Base-by-base conservation (phyloP, 2,888 invertebrate species). In the Lysandra bellargus region DNA sequence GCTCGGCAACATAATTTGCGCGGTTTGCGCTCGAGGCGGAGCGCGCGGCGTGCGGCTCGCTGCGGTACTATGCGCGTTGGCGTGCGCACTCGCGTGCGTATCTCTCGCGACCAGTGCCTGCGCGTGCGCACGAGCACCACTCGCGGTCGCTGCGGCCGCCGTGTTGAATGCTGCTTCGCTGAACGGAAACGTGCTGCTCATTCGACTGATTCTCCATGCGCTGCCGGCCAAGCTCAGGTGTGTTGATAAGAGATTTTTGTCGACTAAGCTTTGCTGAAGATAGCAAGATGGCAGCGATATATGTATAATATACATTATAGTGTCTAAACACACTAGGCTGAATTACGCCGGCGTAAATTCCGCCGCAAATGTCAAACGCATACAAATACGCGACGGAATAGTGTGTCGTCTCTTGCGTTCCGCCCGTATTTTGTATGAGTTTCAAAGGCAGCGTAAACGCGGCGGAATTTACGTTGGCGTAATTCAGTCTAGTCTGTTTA, bases 151-250 rank as follows among this genome's bases (percentile, higher is more conserved):
- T 0, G 91, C 93, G 0, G 93, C 92, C 0, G 92, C 94, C 17
- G 91, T 89, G 17, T 81, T 94, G 0, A 94, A 91, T 69, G 93
- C 94, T 0, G 93, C 94, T 0, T 94, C 94, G 0, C 80, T 94
- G 1, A 94, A 94, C 7, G 94, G 94, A 1, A 94, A 94, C 79
- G 94, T 94, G 9, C 83, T 94, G 80, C 83, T 94, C 61, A 93
- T 94, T 30, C 82, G 93, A 60, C 75, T 94, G 76, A 81, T 94
- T 80, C 78, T 94, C 60, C 89, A 91, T 80, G 93, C 92, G 0
- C 81, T 94, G 6, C 94, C 94, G 0, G 87, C 94, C n/a, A 93
- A 92, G 64, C 84, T 94, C 57, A 93, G 93, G 94, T 93, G 57
- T 57, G 57, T 57, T 49, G 12, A 44, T 44, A 9, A 44, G 44